Conservation (phyloP, 2,797 vertebrate species). For the Alcedo atthis region DNA sequence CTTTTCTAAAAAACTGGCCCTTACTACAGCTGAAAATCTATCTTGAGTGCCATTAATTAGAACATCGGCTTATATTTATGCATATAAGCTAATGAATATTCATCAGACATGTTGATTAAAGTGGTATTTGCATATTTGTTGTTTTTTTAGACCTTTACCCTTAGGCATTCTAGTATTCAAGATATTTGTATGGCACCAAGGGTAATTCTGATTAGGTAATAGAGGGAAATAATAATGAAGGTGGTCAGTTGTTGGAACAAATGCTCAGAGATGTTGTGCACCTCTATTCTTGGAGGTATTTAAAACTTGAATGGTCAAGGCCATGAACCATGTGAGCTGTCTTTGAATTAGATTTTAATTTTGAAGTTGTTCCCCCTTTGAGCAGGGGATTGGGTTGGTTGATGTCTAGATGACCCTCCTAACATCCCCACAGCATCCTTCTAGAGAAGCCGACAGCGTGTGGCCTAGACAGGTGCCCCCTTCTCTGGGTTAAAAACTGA, state of each 20-base stretch:
- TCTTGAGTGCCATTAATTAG: constrained; percentile 11
- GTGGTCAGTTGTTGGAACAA: background rate
- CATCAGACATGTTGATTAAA: constrained; percentile 36
- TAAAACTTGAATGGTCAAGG: background rate
- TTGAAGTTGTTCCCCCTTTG: background rate
- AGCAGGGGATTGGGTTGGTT: background rate
- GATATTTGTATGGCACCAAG: background rate
- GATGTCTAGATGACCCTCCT: background rate
- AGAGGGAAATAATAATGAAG: background rate
- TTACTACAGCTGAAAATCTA: background rate
- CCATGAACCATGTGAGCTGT: background rate
- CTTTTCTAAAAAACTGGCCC: background rate
- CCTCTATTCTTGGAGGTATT: background rate
- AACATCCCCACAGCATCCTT: background rate
- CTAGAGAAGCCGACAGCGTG: too few species aligned
- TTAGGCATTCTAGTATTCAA: constrained; percentile 20
- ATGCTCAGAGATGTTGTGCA: background rate
- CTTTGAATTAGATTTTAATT: background rate
- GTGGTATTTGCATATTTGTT: constrained; percentile 15
- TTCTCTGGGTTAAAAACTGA: too few species aligned
- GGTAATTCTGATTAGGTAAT: constrained; percentile 19
- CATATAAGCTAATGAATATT: constrained; percentile 43
- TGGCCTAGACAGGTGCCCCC: too few species aligned
- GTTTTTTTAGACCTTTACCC: constrained; percentile 5
- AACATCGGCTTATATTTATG: constrained; percentile 32